These are phyloP conservation scores for Agrilus cyanescens DNA, from an alignment of 2,888 invertebrate genomes.

Conservation along the genomic window DNA sequence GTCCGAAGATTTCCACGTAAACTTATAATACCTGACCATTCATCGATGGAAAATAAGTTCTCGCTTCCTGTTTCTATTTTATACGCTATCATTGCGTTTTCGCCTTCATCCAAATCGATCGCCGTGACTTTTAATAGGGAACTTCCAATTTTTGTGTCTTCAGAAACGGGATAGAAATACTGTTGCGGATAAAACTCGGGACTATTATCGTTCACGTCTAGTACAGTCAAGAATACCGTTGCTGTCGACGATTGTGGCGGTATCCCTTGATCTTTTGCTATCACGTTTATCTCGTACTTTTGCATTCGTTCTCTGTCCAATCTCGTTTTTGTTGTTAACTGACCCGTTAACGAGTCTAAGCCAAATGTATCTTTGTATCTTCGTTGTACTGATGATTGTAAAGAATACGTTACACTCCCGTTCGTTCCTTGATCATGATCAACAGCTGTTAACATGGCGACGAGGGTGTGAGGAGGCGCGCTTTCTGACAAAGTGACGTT, in stretches of 20 bases:
- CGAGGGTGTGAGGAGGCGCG: conserved; percentile 64
- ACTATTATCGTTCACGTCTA: conserved; percentile 86
- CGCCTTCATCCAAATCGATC: conserved; percentile 76
- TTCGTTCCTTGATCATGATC: conserved; percentile 92
- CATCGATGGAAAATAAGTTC: conserved; percentile 68
- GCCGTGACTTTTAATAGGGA: conserved; percentile 66
- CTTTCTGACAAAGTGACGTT: conserved; percentile 72
- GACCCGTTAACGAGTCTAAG: conserved; percentile 74
- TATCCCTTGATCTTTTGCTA: conserved; percentile 85
- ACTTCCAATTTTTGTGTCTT: conserved; percentile 52
- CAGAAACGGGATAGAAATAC: conserved; percentile 68
- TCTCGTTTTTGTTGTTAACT: conserved; percentile 61
- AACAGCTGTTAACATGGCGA: conserved; percentile 72
- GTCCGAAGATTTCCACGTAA: conserved; percentile 54
- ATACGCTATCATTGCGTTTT: conserved; percentile 72
- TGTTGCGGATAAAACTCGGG: conserved; percentile 84
- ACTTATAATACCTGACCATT: conserved; percentile 62
- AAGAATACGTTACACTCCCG: conserved; percentile 74
- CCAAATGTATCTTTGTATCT: conserved; percentile 76
- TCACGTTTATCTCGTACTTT: conserved; percentile 68
- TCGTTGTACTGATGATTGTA: conserved; percentile 65
- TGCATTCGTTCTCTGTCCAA: conserved; percentile 74
- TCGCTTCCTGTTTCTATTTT: conserved; percentile 68
- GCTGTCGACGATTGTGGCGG: conserved; percentile 86
- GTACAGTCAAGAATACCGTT: conserved; percentile 65